Percentiles rank a stretch among this genome's conserved stretches.
Evolutionary conservation across 2,888 invertebrate genomes (phyloP).

Genomic region (Ctenicera cuprea): DNA sequence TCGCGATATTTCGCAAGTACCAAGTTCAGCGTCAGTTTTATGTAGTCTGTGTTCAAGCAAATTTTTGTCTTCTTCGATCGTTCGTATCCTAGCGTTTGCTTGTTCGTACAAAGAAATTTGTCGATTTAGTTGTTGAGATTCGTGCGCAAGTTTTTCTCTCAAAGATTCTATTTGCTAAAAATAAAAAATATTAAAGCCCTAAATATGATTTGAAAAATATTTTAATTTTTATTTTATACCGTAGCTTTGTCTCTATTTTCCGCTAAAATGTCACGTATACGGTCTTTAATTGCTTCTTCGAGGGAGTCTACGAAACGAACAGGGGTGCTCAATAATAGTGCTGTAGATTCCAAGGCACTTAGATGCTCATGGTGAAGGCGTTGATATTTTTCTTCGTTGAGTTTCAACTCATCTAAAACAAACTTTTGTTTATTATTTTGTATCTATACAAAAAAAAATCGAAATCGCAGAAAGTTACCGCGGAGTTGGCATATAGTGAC

Average conservation of each 20-base stretch:
- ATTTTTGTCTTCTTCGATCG: constrained; percentile 85
- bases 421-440: neutral
- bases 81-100: constrained; percentile 78
- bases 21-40: constrained; percentile 87
- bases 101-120: constrained; percentile 81
- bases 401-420: constrained; percentile 79
- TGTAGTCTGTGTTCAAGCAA: constrained; percentile 85
- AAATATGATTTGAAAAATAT: no score
- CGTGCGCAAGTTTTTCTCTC: constrained; percentile 83
- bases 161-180: constrained; percentile 84
- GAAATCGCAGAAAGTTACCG: constrained; percentile 72
- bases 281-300: constrained; percentile 86
- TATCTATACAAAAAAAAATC: neutral
- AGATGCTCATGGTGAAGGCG: constrained; percentile 81
- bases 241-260: constrained; percentile 86
- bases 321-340: constrained; percentile 82
- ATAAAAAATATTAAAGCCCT: neutral
- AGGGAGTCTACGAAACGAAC: constrained; percentile 85
- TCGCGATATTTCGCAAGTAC: constrained; percentile 81
- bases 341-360: constrained; percentile 82
- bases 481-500: constrained; percentile 80
- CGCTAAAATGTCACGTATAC: constrained; percentile 83
- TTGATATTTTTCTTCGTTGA: constrained; percentile 82
- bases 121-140: constrained; percentile 83
- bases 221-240: constrained; percentile 71